phyloP scores from a whole-genome alignment of 2,888 invertebrate species.

The Venusia cambrica region DNA sequence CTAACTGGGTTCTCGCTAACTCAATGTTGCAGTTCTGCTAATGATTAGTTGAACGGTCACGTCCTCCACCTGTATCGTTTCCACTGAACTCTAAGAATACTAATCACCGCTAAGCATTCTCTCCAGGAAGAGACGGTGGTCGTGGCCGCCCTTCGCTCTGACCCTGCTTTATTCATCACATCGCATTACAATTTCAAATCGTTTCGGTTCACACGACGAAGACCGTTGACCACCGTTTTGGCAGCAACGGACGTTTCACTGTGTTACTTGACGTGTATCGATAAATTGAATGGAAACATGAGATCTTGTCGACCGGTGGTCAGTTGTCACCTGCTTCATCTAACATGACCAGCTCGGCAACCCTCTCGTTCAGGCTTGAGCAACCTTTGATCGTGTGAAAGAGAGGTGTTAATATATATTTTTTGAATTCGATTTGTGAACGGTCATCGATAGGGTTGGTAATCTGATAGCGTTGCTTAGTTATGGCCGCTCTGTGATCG shows the following conservation, averaged over 20 bases:
- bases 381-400: constrained; percentile 23
- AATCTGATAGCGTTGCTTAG: constrained; percentile 67
- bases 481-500: constrained; percentile 63
- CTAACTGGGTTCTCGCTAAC: too few relatives aligned
- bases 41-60: constrained; percentile 6
- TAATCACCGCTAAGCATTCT: constrained; percentile 14
- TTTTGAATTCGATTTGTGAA: constrained; percentile 44
- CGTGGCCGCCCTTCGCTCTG: constrained; percentile 51
- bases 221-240: constrained; percentile 43
- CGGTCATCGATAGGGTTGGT: constrained; percentile 53
- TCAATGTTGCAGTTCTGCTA: constrained; percentile 1
- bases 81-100: constrained; percentile 13
- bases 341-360: constrained; percentile 36
- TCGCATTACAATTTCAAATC: constrained; percentile 68
- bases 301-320: constrained; percentile 71
- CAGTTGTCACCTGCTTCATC: constrained; percentile 62
- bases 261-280: constrained; percentile 62
- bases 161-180: constrained; percentile 53
- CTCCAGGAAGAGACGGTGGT: constrained; percentile 36
- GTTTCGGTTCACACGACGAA: constrained; percentile 66
- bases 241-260: constrained; percentile 56
- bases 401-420: constrained; percentile 34
- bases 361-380: constrained; percentile 32
- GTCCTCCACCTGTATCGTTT: constrained; percentile 6
- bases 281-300: constrained; percentile 69